Evolutionary conservation across 23 tunicate genomes (phyloP).

Genomic region (Styela clava): DNA sequence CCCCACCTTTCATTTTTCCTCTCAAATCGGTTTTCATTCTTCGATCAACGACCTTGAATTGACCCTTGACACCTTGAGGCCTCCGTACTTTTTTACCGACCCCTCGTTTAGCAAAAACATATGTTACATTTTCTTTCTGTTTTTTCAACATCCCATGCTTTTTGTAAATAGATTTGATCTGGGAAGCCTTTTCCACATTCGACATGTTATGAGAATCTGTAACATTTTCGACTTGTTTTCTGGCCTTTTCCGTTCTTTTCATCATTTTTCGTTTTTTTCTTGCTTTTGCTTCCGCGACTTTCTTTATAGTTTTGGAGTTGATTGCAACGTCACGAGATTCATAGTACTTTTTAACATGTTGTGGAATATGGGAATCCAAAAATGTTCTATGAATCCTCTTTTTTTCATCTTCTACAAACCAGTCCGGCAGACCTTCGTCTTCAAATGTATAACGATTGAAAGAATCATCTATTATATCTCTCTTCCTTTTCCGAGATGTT

Average conservation of each 20-base stretch:
- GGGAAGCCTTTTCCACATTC: constrained; percentile 78
- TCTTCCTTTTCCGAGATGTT: constrained; percentile 67
- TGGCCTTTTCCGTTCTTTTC: constrained; percentile 77
- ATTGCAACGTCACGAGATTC: constrained; percentile 51
- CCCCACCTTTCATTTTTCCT: constrained; percentile 30
- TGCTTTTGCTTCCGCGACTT: constrained; percentile 95
- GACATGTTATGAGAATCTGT: constrained; percentile 70
- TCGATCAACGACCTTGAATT: constrained; percentile 85
- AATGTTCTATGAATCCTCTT: constrained; percentile 24
- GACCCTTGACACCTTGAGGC: constrained; percentile 92
- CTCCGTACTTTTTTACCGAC: constrained; percentile 79
- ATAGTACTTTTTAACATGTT: constrained; percentile 48
- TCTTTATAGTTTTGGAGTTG: constrained; percentile 86
- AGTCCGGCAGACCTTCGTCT: constrained; percentile 88
- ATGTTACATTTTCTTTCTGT: constrained; percentile 87
- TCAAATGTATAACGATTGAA: constrained; percentile 82
- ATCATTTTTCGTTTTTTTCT: constrained; percentile 55
- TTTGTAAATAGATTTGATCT: constrained; percentile 71
- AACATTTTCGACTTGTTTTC: constrained; percentile 71
- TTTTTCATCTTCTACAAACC: constrained; percentile 93
- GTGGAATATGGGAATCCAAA: constrained; percentile 48
- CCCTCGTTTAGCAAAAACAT: constrained; percentile 81
- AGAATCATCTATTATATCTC: constrained; percentile 81
- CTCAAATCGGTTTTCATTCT: constrained; percentile 97
- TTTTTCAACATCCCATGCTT: constrained; percentile 84